phyloP scores from a whole-genome alignment of 2,113 vertebrate species.

The Dipodomys stephensi region DNA sequence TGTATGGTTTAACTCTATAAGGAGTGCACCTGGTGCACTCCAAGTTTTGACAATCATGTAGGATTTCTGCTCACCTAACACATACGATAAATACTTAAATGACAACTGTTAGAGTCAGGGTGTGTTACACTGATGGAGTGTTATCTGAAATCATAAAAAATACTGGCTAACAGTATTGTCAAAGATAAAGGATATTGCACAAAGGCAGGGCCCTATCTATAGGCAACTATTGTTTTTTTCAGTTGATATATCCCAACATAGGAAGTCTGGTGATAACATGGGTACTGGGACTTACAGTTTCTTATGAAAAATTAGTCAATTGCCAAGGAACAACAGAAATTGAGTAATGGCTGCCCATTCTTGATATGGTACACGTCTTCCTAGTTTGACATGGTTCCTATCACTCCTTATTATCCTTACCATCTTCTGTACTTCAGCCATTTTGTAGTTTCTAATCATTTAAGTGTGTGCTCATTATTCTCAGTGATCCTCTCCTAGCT shows the following conservation, averaged over 20 bases:
- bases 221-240: not conserved
- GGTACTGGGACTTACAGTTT: not conserved
- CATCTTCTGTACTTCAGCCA: not conserved
- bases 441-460: not conserved
- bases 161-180: not conserved
- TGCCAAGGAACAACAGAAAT: not conserved
- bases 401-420: not conserved
- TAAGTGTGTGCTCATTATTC: not conserved
- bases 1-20: not conserved
- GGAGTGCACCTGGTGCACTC: not conserved
- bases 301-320: not conserved
- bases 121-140: not conserved
- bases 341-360: not conserved
- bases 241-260: not conserved
- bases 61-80: not conserved
- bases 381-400: not conserved
- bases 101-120: not conserved
- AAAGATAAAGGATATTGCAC: not conserved
- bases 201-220: not conserved
- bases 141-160: not conserved
- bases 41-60: not conserved
- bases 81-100: not conserved
- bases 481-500: not conserved
- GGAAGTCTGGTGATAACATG: not conserved
- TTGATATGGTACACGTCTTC: not conserved